A percentile compares a stretch with the other conserved stretches of the same genome.
These are phyloP conservation scores for Fragum whitleyi DNA, from an alignment of 2,888 invertebrate species.

Conservation along the genomic window DNA sequence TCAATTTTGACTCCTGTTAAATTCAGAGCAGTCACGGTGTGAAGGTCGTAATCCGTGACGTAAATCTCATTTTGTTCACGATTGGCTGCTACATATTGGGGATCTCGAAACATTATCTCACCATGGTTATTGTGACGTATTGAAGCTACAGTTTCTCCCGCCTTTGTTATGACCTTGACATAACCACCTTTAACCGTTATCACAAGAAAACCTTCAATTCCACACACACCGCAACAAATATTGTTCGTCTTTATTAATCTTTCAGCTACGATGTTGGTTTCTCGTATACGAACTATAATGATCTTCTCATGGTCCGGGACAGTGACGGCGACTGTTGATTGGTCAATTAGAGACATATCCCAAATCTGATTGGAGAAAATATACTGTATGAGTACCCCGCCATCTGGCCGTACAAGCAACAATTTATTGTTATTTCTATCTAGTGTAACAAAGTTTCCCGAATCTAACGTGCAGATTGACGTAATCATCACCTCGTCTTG, in stretches of 20 bases:
- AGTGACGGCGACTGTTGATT: constrained; percentile 53
- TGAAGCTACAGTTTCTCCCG: constrained; percentile 60
- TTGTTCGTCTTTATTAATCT: constrained; percentile 57
- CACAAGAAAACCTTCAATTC: constrained; percentile 56
- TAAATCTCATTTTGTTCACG: constrained; percentile 57
- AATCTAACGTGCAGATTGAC: constrained; percentile 46
- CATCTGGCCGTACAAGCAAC: constrained; percentile 55
- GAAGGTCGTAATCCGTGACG: constrained; percentile 55
- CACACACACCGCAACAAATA: constrained; percentile 57
- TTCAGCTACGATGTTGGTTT: constrained; percentile 55
- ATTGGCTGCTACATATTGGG: constrained; percentile 60
- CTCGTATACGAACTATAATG: constrained; percentile 55
- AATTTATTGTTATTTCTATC: constrained; percentile 62
- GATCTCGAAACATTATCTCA: constrained; percentile 56
- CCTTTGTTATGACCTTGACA: constrained; percentile 59
- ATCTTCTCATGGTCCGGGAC: constrained; percentile 64
- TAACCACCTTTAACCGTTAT: constrained; percentile 63
- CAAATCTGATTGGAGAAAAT: constrained; percentile 63
- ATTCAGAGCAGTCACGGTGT: constrained; percentile 54
- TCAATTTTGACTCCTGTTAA: constrained; percentile 55
- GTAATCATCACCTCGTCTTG: constrained; percentile 62
- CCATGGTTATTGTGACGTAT: constrained; percentile 55
- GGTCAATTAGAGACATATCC: constrained; percentile 60
- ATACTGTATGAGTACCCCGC: constrained; percentile 53
- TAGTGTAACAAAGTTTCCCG: constrained; percentile 55